Evolutionary conservation across 1,140 invertebrate genomes (phyloP), one percentile per base, ranked within the genome.

Genomic region (Pygmarrhopalites habei): DNA sequence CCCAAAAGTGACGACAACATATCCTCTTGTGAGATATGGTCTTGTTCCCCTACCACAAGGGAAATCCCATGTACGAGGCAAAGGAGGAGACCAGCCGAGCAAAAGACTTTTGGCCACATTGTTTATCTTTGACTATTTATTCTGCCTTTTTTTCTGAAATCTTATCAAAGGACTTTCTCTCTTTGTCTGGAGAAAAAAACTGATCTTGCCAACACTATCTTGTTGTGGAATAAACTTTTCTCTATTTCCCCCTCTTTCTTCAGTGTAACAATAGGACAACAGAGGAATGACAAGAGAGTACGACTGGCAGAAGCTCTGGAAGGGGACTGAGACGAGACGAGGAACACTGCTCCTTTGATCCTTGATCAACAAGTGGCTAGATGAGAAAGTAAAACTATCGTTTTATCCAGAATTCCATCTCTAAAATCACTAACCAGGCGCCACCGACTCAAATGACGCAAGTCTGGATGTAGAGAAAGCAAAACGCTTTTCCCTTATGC

Each of bases 1-100:
- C 55, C 55, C 7, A 65, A n/a, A 15, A 66, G 52, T 12, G 60
- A 44, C 41, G 64, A 32, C 58, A 64, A 29, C 14, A 65, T 39
- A 43, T 65, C 58, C 30, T 59, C 63, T 44, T 58, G 43, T 15
- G 61, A 57, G 2, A 62, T 3, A 25, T 58, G 52, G 28, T 62
- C 61, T 32, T 62, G 61, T 17, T 55, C 52, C 46, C 19, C 51
- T 28, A 39, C 3, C 10, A 19, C 58, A 2, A 19, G 21, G 2
- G 43, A 46, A 51, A 32, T 30, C 4, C 30, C 26, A 51, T 52
- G 49, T 12, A 26, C 25, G 14, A 52, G 25, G 28, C 49, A 52
- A n/a, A 52, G 49, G n/a, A 52, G 49, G 25, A 52, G 3, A 7
- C 25, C 49, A 29, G 28, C 12, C 4, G 49, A 17, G n/a, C n/a